Base-by-base conservation (phyloP, 2,888 invertebrate genomes). In the Caenorhabditis drosophilae region DNA sequence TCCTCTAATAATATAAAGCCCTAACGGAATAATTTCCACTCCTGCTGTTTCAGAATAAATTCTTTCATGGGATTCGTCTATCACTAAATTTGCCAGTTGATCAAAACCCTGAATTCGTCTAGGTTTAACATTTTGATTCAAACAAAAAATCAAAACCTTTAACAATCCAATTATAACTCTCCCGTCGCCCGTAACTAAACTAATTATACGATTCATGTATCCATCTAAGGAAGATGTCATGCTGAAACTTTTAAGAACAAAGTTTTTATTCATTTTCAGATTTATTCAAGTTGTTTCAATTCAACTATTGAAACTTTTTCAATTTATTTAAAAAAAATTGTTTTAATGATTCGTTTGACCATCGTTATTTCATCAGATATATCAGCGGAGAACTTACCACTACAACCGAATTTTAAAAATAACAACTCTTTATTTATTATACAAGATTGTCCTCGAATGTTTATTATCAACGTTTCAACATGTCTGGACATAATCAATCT, bases 21-120 rank as follows among this genome's bases (percentile, higher is more conserved):
- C 98, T 42, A 99, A 88, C 58, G 94, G 92, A 58, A 98, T 95
- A 86, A 92, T 92, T 82, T 93, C 92, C 34, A 98, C 92, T 27
- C 97, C 97, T 75, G 91, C 89, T 16, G 60, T 68, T 51, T 77
- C 75, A 9, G 93, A 95, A 86, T 93, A 98, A n/a, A 98, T 95
- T 80, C 98, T 88, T 85, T 99, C 98, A 84, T 96, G 95, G 34
- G 95, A 94, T 85, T 98, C 97, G 84, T 97, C 96, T 70, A 98
- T 87, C 79, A 98, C 95, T 72, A 99, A 88, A 84, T 99, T 98
- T 74, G 97, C 93, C n/a, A 96, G 93, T 86, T 98, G 98, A 86
- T 98, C 98, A 85, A 95, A 98, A 27, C 98, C 98, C 70, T 72
- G 46, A 11, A 23, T 27, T 38, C 15, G 16, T 31, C 12, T 31